Base-by-base conservation (phyloP, 2,888 invertebrate species). In the Molorchus minor region DNA sequence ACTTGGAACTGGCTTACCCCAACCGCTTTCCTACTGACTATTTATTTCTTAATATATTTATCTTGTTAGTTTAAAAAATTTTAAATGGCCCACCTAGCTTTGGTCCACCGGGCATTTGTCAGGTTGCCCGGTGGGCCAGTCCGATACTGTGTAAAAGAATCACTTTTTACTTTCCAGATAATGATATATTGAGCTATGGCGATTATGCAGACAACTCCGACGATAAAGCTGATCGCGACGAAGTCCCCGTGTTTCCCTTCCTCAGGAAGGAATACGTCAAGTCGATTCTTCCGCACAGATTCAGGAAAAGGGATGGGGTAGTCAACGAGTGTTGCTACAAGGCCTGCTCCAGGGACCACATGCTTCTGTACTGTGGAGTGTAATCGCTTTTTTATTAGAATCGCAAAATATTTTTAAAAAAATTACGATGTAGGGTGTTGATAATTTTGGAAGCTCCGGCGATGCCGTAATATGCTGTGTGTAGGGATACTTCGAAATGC, bases 131-230 rank as follows among this genome's bases (percentile, higher is more conserved):
- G n/a, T n/a, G n/a, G n/a, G n/a, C n/a, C n/a, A n/a, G n/a, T n/a
- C n/a, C n/a, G n/a, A n/a, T n/a, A n/a, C n/a, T n/a, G n/a, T n/a
- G n/a, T n/a, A n/a, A n/a, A n/a, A n/a, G n/a, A n/a, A n/a, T n/a
- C n/a, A n/a, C n/a, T n/a, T n/a, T n/a, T n/a, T n/a, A n/a, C n/a
- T 20, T 49, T 49, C 12, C 49, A 49, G 49, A 38, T 21, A 49
- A 16, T 5, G 38, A 38, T 38, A 49, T 49, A 2, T 16, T 49
- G 8, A 33, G 10, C 16, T 49, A 49, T 21, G 21, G 20, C 8
- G 49, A 49, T 10, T 49, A 49, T 16, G 49, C 36, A 2, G 49
- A 49, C 3, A 16, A n/a, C 3, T 12, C 38, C 0, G 38, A 49
- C 1, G 16, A 38, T 2, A 17, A 10, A 15, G 3, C 38, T 1